A percentile compares a stretch with the other conserved stretches of the same genome.
These are phyloP conservation scores for Eupithecia vulgata DNA, from an alignment of 2,888 invertebrate species.

Conservation along the genomic window DNA sequence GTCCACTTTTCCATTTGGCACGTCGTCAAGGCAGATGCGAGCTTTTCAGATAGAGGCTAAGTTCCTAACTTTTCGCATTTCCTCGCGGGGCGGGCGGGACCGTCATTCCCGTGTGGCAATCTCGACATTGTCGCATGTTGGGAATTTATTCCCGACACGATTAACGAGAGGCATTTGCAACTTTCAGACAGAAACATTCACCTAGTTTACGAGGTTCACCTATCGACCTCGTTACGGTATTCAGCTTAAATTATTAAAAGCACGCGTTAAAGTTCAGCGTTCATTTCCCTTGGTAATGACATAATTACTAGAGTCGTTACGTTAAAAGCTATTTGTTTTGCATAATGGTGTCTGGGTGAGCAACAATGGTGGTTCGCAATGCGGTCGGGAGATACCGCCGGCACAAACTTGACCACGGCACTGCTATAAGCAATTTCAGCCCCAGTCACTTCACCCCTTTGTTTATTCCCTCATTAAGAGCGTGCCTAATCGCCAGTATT, in stretches of 20 bases:
- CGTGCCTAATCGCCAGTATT: conserved; percentile 33
- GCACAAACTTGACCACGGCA: conserved; percentile 70
- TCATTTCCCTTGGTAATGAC: conserved; percentile 59
- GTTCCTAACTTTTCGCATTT: conserved; percentile 81
- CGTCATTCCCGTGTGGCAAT: conserved; percentile 54
- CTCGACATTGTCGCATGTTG: conserved; percentile 64
- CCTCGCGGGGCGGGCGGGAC: conserved; percentile 51
- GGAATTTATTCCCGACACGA: conserved; percentile 65
- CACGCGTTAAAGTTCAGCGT: conserved; percentile 43
- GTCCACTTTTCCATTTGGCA: conserved; percentile 69
- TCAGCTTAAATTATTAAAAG: conserved; percentile 33
- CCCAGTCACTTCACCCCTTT: conserved; percentile 55
- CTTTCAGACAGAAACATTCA: conserved; percentile 32
- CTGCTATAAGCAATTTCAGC: conserved; percentile 55
- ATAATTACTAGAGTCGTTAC: conserved; percentile 66
- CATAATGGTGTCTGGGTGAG: conserved; percentile 71
- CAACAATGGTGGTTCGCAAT: conserved; percentile 66
- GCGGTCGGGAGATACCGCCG: conserved; percentile 56
- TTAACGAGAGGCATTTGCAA: conserved; percentile 60
- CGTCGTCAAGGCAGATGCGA: conserved; percentile 74
- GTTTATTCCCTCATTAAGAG: conserved; percentile 49
- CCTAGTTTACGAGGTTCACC: conserved; percentile 32
- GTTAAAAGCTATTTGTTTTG: conserved; percentile 71
- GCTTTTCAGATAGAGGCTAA: conserved; percentile 72
- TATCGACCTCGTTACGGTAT: conserved; percentile 32